Conservation (phyloP, 2,113 vertebrate species). For the Terrapene triunguis region DNA sequence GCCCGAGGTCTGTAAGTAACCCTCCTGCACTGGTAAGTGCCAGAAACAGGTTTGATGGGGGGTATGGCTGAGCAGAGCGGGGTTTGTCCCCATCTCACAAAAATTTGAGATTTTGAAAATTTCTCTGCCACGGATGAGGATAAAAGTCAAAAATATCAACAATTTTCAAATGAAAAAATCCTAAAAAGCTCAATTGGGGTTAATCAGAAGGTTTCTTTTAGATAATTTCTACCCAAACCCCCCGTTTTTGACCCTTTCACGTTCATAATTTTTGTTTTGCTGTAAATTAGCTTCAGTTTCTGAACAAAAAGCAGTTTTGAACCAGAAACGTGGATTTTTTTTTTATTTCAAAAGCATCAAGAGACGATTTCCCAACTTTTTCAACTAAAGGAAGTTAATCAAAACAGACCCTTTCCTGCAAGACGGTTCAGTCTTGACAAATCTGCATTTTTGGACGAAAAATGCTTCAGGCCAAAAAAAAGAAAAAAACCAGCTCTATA, state of each 20-base stretch:
- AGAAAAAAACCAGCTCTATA: no score
- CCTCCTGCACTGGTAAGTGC: background rate
- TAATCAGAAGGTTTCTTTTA: background rate
- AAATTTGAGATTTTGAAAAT: background rate
- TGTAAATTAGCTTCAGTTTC: no score
- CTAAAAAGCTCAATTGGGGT: background rate
- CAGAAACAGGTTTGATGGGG: background rate
- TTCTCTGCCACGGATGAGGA: background rate
- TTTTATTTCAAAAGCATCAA: no score
- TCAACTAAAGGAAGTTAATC: background rate
- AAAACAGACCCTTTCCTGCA: rapidly evolving
- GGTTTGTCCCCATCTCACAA: background rate
- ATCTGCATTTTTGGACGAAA: background rate
- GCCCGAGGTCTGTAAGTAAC: background rate
- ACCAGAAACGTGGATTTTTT: background rate
- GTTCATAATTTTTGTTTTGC: no score
- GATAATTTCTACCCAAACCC: background rate
- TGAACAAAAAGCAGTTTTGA: no score
- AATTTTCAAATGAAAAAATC: background rate
- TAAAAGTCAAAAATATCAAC: background rate
- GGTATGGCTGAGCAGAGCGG: background rate
- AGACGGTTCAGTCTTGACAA: background rate
- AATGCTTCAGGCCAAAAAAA: no score
- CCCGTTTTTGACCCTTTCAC: background rate
- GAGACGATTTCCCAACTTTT: background rate